Conservation (phyloP, 2,797 vertebrate genomes). For the Moxostoma hubbsi region DNA sequence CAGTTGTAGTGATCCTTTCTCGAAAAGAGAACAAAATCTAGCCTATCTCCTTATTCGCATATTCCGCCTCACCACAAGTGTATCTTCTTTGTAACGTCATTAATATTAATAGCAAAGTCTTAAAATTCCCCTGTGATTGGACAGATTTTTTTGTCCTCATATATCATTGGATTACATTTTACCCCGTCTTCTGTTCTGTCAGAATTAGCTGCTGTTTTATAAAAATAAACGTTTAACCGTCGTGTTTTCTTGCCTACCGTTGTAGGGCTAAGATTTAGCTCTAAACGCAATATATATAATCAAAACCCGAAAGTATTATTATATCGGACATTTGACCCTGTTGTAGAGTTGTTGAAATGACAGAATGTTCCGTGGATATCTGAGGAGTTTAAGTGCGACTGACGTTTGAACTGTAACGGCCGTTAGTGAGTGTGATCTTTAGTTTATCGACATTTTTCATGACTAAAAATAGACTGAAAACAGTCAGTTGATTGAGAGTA, state of each 20-base stretch:
- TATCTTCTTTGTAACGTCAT: not conserved
- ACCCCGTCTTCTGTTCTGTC: not conserved
- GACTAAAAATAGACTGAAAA: not conserved
- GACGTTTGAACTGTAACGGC: conserved; percentile 14
- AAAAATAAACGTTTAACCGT: too few species aligned
- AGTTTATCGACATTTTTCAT: not conserved
- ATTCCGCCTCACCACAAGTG: too few species aligned
- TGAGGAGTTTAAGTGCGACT: not conserved
- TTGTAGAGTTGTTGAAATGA: conserved; percentile 1
- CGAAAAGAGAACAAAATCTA: too few species aligned
- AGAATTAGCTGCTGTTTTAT: too few species aligned
- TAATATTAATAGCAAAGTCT: not conserved
- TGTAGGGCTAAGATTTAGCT: not conserved
- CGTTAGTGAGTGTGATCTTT: not conserved
- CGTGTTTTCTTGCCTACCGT: not conserved
- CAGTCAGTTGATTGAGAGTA: too few species aligned
- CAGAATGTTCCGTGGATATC: not conserved
- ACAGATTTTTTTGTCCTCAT: not conserved
- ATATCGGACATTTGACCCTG: not conserved
- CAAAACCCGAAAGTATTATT: not conserved
- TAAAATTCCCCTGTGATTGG: conserved; percentile 3
- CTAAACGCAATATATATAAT: not conserved
- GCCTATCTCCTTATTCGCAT: too few species aligned
- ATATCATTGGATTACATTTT: not conserved
- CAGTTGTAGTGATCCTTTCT: not conserved